Evolutionary conservation across 2,888 invertebrate species (phyloP).

Genomic region (Cenopis cana): DNA sequence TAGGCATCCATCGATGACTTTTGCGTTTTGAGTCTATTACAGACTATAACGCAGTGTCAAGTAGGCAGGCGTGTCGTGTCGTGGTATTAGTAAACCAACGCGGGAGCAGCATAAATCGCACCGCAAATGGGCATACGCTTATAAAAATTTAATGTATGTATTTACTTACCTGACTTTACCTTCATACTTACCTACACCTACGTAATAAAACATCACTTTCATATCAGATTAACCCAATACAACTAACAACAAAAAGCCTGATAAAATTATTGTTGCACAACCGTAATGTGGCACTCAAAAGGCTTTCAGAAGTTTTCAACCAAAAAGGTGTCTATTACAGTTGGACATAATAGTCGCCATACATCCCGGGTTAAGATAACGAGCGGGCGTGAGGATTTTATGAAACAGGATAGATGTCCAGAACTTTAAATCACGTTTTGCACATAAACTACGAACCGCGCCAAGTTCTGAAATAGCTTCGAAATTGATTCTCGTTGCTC

Average conservation of each 20-base stretch:
- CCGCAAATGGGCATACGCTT: too few species aligned
- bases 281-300: slow-evolving; percentile 16
- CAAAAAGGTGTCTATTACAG: slow-evolving; percentile 43
- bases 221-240: slow-evolving; percentile 1
- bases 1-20: too few species aligned
- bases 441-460: slow-evolving; percentile 18
- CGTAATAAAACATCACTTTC: not conserved
- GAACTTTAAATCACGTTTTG: slow-evolving; percentile 40
- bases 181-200: not conserved
- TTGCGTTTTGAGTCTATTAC: too few species aligned
- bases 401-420: slow-evolving; percentile 35
- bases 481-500: slow-evolving; percentile 21
- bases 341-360: slow-evolving; percentile 25
- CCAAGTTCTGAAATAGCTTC: slow-evolving; percentile 34
- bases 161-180: not conserved
- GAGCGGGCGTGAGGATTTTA: slow-evolving; percentile 39
- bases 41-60: too few species aligned
- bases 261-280: slow-evolving; percentile 31
- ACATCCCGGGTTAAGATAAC: slow-evolving; percentile 30
- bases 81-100: too few species aligned
- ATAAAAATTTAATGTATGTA: too few species aligned
- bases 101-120: too few species aligned
- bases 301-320: slow-evolving; percentile 40
- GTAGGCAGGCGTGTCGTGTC: too few species aligned
- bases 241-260: slow-evolving; percentile 12